phyloP scores from a whole-genome alignment of 2,113 vertebrate species.

The Chionis minor region DNA sequence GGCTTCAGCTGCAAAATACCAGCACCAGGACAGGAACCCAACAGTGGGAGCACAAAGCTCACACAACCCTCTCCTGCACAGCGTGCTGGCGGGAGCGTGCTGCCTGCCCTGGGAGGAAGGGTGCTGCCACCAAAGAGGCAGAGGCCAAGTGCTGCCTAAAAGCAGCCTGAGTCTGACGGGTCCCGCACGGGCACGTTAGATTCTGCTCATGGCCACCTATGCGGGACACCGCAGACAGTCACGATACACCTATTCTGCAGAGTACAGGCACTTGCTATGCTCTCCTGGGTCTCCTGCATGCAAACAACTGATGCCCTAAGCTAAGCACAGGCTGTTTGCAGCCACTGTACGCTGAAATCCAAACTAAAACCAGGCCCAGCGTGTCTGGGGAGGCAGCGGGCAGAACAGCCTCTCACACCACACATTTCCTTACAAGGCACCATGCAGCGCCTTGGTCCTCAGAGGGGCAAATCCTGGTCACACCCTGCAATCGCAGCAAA shows the following conservation, averaged over 20 bases:
- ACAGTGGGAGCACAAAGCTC: background rate
- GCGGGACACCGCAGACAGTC: rapidly evolving
- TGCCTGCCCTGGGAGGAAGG: background rate
- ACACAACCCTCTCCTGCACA: background rate
- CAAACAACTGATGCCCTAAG: background rate
- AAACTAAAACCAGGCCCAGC: background rate
- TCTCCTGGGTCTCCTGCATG: background rate
- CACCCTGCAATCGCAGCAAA: background rate
- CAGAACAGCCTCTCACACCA: background rate
- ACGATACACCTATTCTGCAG: rapidly evolving
- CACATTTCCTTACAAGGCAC: background rate
- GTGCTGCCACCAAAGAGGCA: rapidly evolving
- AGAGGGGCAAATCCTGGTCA: background rate
- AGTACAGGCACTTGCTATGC: rapidly evolving
- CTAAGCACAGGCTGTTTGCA: background rate
- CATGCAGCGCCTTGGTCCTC: background rate
- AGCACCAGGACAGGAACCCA: background rate
- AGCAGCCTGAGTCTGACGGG: background rate
- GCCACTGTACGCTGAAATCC: background rate
- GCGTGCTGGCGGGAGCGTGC: background rate
- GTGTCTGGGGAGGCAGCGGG: background rate
- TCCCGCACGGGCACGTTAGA: rapidly evolving
- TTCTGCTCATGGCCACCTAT: background rate
- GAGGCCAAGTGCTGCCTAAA: background rate
- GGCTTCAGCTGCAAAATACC: background rate